A percentile compares a stretch with the other conserved stretches of the same genome.
These are phyloP conservation scores for Argyresthia goedartella DNA, from an alignment of 2,888 invertebrate genomes.

Conservation along the genomic window DNA sequence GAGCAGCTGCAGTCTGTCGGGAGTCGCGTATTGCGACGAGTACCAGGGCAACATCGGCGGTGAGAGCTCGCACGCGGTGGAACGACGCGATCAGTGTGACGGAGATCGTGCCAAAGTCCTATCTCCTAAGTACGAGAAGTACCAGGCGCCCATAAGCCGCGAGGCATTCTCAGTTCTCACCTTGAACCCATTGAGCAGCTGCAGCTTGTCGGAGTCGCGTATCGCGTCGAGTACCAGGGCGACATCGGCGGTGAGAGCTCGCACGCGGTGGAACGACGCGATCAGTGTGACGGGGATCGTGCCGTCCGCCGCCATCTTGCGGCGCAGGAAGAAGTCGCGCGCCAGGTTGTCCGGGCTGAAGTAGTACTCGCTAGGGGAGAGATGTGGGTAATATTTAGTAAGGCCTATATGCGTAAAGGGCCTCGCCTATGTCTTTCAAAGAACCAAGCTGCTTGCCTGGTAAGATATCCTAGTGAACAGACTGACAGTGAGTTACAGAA, in stretches of 20 bases:
- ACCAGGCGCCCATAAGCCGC: too few relatives aligned
- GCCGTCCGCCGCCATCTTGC: constrained; percentile 96
- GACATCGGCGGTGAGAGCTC: constrained; percentile 88
- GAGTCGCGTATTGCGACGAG: constrained; percentile 89
- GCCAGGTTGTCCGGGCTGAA: constrained; percentile 97
- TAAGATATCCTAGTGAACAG: too few relatives aligned
- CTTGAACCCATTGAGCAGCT: constrained; percentile 82
- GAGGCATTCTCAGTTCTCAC: constrained; percentile 40
- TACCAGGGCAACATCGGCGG: constrained; percentile 86
- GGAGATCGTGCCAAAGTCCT: constrained; percentile 96
- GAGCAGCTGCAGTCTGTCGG: constrained; percentile 22
- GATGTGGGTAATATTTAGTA: not conserved
- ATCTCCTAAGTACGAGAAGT: too few relatives aligned
- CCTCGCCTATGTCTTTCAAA: too few relatives aligned
- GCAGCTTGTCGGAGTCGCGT: constrained; percentile 86
- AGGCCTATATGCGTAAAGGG: too few relatives aligned
- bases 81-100: constrained; percentile 96
- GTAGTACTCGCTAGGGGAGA: constrained; percentile 90
- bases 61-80: constrained; percentile 91
- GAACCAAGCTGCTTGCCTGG: too few relatives aligned
- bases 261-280: constrained; percentile 95
- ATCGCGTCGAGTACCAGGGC: constrained; percentile 88
- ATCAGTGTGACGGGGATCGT: constrained; percentile 94
- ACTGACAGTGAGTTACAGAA: too few relatives aligned
- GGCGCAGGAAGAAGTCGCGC: constrained; percentile 94